Evolutionary conservation across 1,140 invertebrate genomes (phyloP).

Genomic region (Aphis gossypii): DNA sequence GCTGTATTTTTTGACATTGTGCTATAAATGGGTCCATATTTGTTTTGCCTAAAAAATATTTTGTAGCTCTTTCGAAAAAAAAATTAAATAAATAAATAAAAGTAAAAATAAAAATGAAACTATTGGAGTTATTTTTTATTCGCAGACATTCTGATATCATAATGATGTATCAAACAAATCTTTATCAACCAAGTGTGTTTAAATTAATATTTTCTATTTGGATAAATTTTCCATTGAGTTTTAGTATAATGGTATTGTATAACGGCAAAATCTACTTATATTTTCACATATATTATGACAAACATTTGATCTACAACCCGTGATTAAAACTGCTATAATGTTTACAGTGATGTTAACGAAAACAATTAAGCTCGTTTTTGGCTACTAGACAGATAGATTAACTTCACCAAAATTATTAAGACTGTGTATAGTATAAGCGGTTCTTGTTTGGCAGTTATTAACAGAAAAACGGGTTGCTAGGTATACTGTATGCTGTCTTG

Average conservation of each 20-base stretch:
- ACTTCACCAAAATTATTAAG: background rate
- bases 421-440: background rate
- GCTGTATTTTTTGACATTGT: no score
- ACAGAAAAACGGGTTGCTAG: background rate
- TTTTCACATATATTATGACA: background rate
- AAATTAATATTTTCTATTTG: background rate
- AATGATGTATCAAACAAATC: background rate
- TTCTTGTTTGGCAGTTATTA: background rate
- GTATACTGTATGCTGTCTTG: background rate
- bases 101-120: background rate
- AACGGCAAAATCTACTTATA: background rate
- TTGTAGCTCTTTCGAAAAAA: no score
- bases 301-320: background rate
- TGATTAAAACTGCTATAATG: background rate
- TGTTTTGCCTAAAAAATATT: background rate
- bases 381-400: background rate
- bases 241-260: background rate
- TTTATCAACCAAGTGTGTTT: background rate
- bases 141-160: background rate
- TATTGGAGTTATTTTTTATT: background rate
- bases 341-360: background rate
- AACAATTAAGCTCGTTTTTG: background rate
- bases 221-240: background rate
- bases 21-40: background rate
- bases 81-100: background rate